Evolutionary conservation across 2,797 vertebrate genomes (phyloP).

Genomic region (Hoplostethus atlanticus): DNA sequence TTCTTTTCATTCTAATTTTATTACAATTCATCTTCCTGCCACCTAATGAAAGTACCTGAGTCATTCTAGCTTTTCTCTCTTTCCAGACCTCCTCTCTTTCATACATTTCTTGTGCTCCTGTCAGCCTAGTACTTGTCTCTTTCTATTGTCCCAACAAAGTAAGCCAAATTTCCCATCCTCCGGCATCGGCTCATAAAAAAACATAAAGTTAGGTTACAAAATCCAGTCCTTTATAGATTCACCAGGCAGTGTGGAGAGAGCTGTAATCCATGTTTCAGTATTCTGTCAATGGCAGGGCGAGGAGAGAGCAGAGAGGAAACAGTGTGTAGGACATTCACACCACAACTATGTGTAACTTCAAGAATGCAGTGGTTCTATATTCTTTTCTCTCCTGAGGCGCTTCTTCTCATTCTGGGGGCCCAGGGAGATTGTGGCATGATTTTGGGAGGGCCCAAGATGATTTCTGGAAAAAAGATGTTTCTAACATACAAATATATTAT

Average conservation of each 20-base stretch:
- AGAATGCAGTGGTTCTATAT: no score
- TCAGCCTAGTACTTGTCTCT: not conserved
- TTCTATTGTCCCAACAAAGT: conserved; percentile 2
- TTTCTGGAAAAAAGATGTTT: no score
- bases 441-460: no score
- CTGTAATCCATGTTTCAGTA: conserved; percentile 51
- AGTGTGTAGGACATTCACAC: conserved; percentile 20
- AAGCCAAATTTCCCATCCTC: conserved; percentile 3
- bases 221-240: conserved; percentile 29
- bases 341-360: conserved; percentile 1
- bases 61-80: no score
- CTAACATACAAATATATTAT: no score
- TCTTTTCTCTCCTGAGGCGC: no score
- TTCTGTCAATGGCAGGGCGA: conserved; percentile 28
- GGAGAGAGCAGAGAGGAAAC: conserved; percentile 23
- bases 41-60: no score
- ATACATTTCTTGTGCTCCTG: not conserved
- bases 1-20: no score
- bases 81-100: not conserved
- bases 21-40: no score
- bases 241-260: conserved; percentile 32
- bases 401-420: no score
- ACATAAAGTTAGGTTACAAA: not conserved
- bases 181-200: not conserved
- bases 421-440: no score